These are phyloP conservation scores for Caprella mutica DNA, from an alignment of 2,888 invertebrate species.

Conservation along the genomic window DNA sequence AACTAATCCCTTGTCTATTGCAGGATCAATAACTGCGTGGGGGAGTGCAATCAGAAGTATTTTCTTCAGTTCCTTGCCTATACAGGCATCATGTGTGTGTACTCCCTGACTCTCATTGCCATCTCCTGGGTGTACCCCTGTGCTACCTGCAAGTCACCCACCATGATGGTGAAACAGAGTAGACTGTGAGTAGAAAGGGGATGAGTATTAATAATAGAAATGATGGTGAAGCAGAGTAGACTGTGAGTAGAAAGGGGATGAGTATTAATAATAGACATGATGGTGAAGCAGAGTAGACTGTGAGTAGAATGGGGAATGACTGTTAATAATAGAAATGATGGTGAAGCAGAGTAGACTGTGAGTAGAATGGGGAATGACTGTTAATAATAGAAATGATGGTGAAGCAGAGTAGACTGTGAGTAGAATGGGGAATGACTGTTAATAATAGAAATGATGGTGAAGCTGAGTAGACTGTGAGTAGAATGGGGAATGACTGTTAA, in stretches of 20 bases:
- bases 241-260: slow-evolving; percentile 36
- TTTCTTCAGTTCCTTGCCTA: slow-evolving; percentile 78
- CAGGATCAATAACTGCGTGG: slow-evolving; percentile 83
- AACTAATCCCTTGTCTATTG: slow-evolving; percentile 37
- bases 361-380: too few relatives aligned
- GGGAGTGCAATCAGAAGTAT: slow-evolving; percentile 81
- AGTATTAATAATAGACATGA: too few relatives aligned
- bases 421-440: too few relatives aligned
- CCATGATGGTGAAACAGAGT: slow-evolving; percentile 55
- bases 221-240: slow-evolving; percentile 53
- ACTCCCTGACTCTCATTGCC: slow-evolving; percentile 58
- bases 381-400: too few relatives aligned
- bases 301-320: too few relatives aligned
- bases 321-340: too few relatives aligned
- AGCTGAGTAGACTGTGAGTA: too few relatives aligned
- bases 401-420: too few relatives aligned
- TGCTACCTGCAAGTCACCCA: slow-evolving; percentile 46
- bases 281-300: slow-evolving; percentile 51
- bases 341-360: slow-evolving; percentile 52
- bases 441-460: too few relatives aligned
- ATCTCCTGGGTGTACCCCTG: slow-evolving; percentile 60
- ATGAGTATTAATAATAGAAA: too few relatives aligned
- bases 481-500: too few relatives aligned
- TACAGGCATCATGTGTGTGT: slow-evolving; percentile 55
- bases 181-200: slow-evolving; percentile 36